Percentiles rank a stretch among this genome's conserved stretches.
Conservation (phyloP, 2,113 vertebrate genomes). For the Centropus bengalensis region DNA sequence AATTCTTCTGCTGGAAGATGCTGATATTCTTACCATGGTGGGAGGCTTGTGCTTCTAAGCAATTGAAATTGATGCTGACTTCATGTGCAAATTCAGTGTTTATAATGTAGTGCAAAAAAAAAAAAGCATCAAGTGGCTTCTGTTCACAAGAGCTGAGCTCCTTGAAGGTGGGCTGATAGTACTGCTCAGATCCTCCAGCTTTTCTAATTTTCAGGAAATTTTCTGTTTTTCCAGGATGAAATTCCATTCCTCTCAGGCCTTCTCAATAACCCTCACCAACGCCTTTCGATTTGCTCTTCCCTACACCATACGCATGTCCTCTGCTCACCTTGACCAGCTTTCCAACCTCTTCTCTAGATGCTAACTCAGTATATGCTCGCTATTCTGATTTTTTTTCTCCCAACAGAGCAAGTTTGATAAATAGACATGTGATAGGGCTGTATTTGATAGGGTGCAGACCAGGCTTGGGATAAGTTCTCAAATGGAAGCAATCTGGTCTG, state of each 20-base stretch:
- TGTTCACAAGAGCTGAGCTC: not conserved
- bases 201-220: not conserved
- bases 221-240: not conserved
- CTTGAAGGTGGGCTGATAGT: not conserved
- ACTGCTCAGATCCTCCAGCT: not conserved
- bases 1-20: not conserved
- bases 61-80: not conserved
- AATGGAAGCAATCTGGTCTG: not conserved
- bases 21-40: not conserved
- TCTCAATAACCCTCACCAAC: not conserved
- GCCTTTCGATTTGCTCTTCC: not conserved
- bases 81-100: not conserved
- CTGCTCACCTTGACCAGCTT: not conserved
- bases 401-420: not conserved
- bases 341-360: not conserved
- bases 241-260: not conserved
- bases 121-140: not conserved
- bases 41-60: not conserved
- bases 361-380: not conserved
- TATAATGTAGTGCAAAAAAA: not conserved
- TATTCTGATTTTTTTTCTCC: not conserved
- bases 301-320: not conserved
- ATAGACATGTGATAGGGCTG: not conserved
- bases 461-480: not conserved
- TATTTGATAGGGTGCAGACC: not conserved